Evolutionary conservation across 2,888 invertebrate genomes (phyloP), one percentile per base, ranked within the genome.

Genomic region (Drepana falcataria): DNA sequence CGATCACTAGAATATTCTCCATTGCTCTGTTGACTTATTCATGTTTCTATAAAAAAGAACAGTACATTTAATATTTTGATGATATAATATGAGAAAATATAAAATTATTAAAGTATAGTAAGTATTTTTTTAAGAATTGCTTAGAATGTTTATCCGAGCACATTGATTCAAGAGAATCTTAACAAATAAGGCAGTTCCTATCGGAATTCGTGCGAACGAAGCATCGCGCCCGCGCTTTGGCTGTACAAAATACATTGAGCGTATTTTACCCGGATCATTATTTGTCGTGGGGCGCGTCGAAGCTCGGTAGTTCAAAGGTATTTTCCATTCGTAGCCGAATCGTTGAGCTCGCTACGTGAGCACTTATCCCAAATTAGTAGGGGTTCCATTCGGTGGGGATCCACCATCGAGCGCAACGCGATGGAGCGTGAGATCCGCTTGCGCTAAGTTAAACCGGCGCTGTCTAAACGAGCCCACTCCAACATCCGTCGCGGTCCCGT

Each of bases 321-420:
- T 77, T 76, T 70, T 71, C 69, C 68, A 77, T 71, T 75, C 59
- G 66, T 62, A 72, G 71, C 70, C 69, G 72, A 77, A 75, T 73
- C 75, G 77, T 70, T 78, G 78, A 77, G 71, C 71, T 64, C 60
- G 73, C 70, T 79, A 83, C 84, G 82, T 83, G 82, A 83, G 80
- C 82, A 83, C 83, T 85, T 85, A 84, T 81, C 82, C 78, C 77
- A 81, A 85, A 87, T 85, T 86, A 85, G 83, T 81, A 77, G 74
- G 72, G 73, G 73, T 63, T 72, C 60, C 62, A 64, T 71, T 68
- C 67, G 64, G 64, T 66, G 67, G 57, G 65, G 71, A 78, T 72
- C 71, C 70, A 69, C 68, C 68, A 69, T 68, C 67, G 66, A 57
- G 62, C 65, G 72, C 69, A 68, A 77, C 65, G 81, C 81, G 77